A percentile compares a stretch with the other conserved stretches of the same genome.
Evolutionary conservation across 2,113 vertebrate species (phyloP).

Genomic region (Chroicocephalus ridibundus): DNA sequence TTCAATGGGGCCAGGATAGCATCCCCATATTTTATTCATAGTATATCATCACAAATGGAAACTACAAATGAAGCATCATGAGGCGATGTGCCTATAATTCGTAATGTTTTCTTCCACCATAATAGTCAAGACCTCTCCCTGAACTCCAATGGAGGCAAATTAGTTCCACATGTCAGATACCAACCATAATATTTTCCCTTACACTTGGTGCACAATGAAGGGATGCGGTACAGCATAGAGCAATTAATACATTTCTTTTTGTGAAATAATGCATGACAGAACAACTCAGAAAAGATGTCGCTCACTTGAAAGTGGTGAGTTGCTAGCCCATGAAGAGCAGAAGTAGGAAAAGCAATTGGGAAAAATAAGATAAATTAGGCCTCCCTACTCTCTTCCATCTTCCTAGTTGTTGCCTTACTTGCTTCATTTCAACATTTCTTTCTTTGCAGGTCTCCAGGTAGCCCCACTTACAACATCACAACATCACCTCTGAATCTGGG

Average conservation of each 20-base stretch:
- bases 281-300: neutral
- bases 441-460: neutral
- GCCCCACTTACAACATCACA: neutral
- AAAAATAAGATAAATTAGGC: neutral
- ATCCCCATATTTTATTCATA: neutral
- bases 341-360: neutral
- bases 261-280: constrained; percentile 1
- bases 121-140: constrained; percentile 47
- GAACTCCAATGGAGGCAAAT: constrained; percentile 34
- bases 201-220: neutral
- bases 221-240: neutral
- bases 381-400: neutral
- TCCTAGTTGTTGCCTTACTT: neutral
- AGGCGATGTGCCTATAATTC: neutral
- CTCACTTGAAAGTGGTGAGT: neutral
- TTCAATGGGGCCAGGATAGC: neutral
- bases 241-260: constrained; percentile 42
- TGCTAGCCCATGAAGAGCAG: neutral
- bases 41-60: neutral
- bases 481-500: neutral
- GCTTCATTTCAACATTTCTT: neutral
- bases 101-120: neutral
- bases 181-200: neutral
- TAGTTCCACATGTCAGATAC: constrained; percentile 48
- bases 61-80: constrained; percentile 3